These are phyloP conservation scores for Micoletzkya japonica DNA, from an alignment of 2,888 invertebrate genomes.

Conservation along the genomic window DNA sequence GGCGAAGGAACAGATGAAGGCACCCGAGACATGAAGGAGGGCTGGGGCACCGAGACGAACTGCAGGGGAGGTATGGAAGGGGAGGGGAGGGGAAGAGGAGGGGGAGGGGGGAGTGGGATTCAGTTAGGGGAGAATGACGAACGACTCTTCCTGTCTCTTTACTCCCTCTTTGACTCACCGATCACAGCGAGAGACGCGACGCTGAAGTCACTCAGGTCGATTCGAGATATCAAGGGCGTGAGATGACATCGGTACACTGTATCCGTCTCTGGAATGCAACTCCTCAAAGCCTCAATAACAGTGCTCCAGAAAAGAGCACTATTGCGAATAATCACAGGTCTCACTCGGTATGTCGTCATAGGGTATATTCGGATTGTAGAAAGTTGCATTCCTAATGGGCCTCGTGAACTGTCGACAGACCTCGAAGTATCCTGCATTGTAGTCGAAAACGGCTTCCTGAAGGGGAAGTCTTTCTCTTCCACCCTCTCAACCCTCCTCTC, in stretches of 20 bases:
- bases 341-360: slow-evolving; percentile 44
- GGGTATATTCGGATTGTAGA: slow-evolving; percentile 14
- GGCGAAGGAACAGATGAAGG: slow-evolving; percentile 51
- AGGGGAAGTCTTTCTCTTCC: slow-evolving; percentile 1
- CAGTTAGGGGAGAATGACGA: not conserved
- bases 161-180: slow-evolving; percentile 39
- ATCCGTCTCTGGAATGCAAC: slow-evolving; percentile 33
- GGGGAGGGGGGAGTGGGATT: not conserved
- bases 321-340: not conserved
- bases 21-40: slow-evolving; percentile 55
- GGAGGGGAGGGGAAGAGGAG: slow-evolving; percentile 6
- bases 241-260: slow-evolving; percentile 49
- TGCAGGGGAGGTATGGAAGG: slow-evolving; percentile 33
- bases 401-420: slow-evolving; percentile 48
- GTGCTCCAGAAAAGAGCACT: not conserved
- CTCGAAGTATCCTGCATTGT: slow-evolving; percentile 60
- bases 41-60: slow-evolving; percentile 56
- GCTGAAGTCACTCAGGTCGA: slow-evolving; percentile 57
- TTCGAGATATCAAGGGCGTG: slow-evolving; percentile 55
- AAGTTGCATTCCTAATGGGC: slow-evolving; percentile 39
- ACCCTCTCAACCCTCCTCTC: not conserved
- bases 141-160: too few relatives aligned
- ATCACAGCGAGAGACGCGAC: slow-evolving; percentile 56
- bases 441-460: slow-evolving; percentile 55
- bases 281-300: not conserved